phyloP scores from a whole-genome alignment of 2,888 invertebrate genomes.

The Volucella bombylans region DNA sequence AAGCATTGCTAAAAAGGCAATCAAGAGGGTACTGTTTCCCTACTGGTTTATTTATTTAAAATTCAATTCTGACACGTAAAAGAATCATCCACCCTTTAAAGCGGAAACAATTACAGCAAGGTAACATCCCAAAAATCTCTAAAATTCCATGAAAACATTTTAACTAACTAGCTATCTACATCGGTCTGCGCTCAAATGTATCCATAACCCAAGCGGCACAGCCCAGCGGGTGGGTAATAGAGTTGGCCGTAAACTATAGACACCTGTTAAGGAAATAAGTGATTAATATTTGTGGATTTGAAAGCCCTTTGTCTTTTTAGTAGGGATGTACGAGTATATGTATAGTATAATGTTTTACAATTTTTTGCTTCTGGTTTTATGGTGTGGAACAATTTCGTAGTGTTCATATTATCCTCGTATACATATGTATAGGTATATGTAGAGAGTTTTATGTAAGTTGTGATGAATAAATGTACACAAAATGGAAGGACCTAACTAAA shows the following conservation, averaged over 20 bases:
- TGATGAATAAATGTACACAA: constrained; percentile 34
- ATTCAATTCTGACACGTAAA: constrained; percentile 47
- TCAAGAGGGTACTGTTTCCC: background rate
- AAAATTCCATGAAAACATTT: constrained; percentile 32
- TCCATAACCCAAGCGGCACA: background rate
- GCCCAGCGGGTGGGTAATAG: background rate
- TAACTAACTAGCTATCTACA: constrained; percentile 2
- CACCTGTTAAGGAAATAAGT: constrained; percentile 57
- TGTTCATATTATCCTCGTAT: too few species aligned
- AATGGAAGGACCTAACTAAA: constrained; percentile 25
- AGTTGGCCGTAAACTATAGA: constrained; percentile 9
- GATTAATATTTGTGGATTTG: constrained; percentile 54
- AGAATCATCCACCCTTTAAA: constrained; percentile 8
- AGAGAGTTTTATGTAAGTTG: constrained; percentile 7
- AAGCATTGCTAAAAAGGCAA: constrained; percentile 37
- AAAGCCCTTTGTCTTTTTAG: background rate
- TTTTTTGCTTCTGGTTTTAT: too few species aligned
- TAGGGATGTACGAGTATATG: too few species aligned
- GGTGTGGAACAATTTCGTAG: too few species aligned
- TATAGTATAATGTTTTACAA: too few species aligned
- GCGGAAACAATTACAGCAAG: constrained; percentile 50
- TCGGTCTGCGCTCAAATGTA: background rate
- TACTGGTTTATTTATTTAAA: constrained; percentile 58
- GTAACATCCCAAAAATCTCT: constrained; percentile 39
- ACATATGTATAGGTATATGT: background rate